A percentile compares a stretch with the other conserved stretches of the same genome.
These are phyloP conservation scores for Drosophila dunni DNA, from an alignment of 1,140 invertebrate genomes.

Conservation along the genomic window DNA sequence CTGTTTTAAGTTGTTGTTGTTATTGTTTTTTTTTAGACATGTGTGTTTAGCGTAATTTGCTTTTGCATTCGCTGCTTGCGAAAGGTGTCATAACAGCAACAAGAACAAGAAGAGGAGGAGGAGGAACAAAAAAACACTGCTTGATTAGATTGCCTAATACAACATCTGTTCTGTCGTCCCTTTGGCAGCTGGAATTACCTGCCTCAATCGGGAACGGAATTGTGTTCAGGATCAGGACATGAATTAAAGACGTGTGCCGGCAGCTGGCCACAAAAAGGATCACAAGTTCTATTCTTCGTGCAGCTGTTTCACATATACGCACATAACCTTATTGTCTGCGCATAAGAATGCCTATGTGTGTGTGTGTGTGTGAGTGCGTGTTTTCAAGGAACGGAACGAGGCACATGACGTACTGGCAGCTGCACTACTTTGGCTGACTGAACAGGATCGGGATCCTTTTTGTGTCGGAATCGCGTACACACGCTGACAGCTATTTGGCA, in stretches of 20 bases:
- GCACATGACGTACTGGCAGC: constrained; percentile 51
- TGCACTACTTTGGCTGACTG: constrained; percentile 14
- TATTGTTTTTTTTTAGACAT: constrained; percentile 13
- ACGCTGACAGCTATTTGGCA: constrained; percentile 30
- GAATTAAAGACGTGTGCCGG: constrained; percentile 67
- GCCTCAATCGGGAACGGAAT: constrained; percentile 33
- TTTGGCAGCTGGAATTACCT: constrained; percentile 45
- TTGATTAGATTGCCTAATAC: constrained; percentile 67
- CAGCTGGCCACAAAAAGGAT: constrained; percentile 65
- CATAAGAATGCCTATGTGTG: neutral
- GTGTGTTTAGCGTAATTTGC: constrained; percentile 8
- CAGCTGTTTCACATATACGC: constrained; percentile 38
- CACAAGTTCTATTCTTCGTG: constrained; percentile 38
- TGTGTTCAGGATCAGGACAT: constrained; percentile 25
- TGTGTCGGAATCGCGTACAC: constrained; percentile 9
- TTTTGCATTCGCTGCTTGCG: constrained; percentile 68
- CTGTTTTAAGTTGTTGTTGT: constrained; percentile 43
- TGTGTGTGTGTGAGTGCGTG: constrained; percentile 18
- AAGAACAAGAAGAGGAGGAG: neutral
- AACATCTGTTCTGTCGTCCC: constrained; percentile 50
- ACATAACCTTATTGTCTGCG: constrained; percentile 48
- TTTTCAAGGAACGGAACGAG: constrained; percentile 53
- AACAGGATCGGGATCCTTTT: constrained; percentile 36
- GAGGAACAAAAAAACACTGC: constrained; percentile 21
- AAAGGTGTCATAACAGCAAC: constrained; percentile 69